Evolutionary conservation across 92 coral and sea anemone species (phyloP).

Genomic region (Phenganax marumi): DNA sequence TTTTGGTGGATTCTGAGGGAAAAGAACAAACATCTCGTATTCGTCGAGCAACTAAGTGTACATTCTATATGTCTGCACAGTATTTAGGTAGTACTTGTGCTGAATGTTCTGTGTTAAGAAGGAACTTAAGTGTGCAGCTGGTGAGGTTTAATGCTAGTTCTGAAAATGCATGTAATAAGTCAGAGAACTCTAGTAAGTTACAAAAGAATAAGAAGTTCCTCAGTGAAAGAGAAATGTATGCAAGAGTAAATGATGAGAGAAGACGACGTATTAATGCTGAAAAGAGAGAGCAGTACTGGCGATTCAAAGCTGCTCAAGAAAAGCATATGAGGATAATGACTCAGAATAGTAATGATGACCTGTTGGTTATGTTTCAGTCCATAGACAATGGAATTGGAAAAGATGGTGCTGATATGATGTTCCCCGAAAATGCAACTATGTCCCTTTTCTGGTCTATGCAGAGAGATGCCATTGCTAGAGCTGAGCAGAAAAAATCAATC

Average conservation of each 20-base stretch:
- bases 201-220: conserved; percentile 5
- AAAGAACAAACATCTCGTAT: not conserved
- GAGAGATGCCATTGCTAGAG: not conserved
- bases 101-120: not conserved
- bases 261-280: conserved; percentile 20
- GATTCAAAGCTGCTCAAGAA: conserved; percentile 5
- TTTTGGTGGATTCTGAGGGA: not conserved
- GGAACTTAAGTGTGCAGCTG: conserved; percentile 39
- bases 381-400: not conserved
- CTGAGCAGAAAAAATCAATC: not conserved
- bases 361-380: not conserved
- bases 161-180: not conserved
- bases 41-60: not conserved
- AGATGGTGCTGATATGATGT: not conserved
- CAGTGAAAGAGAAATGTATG: not conserved
- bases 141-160: not conserved
- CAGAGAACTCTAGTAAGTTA: not conserved
- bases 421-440: not conserved
- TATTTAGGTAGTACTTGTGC: not conserved
- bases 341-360: not conserved
- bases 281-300: conserved; percentile 21
- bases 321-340: not conserved
- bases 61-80: not conserved
- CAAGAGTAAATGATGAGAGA: not conserved
- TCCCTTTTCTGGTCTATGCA: not conserved